phyloP scores from a whole-genome alignment of 2,113 vertebrate genomes.

The Atractosteus spatula region DNA sequence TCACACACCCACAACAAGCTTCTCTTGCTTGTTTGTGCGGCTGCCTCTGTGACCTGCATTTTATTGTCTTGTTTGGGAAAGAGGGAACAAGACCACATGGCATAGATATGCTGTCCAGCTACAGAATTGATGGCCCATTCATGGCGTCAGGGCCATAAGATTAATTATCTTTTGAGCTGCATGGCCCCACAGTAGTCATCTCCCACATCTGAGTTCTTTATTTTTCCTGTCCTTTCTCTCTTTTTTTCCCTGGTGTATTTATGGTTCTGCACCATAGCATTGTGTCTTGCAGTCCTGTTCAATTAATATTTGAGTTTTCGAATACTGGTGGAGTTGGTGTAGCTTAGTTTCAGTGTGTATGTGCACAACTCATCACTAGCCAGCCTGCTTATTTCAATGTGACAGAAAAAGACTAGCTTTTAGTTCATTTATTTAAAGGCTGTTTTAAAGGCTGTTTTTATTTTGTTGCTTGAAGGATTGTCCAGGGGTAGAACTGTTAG shows the following conservation, averaged over 20 bases:
- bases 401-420: neutral
- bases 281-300: neutral
- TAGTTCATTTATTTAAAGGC: neutral
- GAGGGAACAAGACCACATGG: neutral
- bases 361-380: too few species aligned
- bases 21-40: neutral
- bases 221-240: neutral
- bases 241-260: neutral
- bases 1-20: neutral
- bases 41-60: neutral
- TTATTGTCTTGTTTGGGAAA: conserved; percentile 5
- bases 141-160: conserved; percentile 8
- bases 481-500: neutral
- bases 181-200: conserved; percentile 8
- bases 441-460: neutral
- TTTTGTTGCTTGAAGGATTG: conserved; percentile 21
- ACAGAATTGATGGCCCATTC: conserved; percentile 15
- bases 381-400: too few species aligned
- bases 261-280: neutral
- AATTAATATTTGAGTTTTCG: neutral
- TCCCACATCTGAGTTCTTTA: neutral
- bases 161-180: conserved; percentile 3
- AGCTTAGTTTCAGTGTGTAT: too few species aligned
- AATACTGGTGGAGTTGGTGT: neutral
- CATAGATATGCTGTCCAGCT: neutral